Evolutionary conservation across 2,888 invertebrate species (phyloP).

Genomic region (Xestobium rufovillosum): DNA sequence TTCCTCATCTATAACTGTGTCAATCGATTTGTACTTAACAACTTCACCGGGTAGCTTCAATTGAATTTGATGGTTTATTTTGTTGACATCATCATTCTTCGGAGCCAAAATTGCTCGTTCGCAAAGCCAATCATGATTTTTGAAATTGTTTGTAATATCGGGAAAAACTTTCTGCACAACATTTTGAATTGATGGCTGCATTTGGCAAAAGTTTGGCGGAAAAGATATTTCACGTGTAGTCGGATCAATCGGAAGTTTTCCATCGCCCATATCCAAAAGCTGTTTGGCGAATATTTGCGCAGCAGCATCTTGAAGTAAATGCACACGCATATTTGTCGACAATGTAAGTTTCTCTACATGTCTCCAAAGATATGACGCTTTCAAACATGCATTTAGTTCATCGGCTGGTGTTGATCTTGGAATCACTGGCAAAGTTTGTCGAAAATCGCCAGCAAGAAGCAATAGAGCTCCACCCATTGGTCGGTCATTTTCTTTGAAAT

Average conservation of each 20-base stretch:
- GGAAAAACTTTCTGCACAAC: conserved; percentile 28
- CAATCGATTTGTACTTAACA: conserved; percentile 17
- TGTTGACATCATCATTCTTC: conserved; percentile 29
- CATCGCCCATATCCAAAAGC: no score
- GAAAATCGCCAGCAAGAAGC: conserved; percentile 32
- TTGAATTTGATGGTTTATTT: conserved; percentile 14
- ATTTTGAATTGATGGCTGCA: no score
- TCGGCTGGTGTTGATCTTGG: conserved; percentile 25
- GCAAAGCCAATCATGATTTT: conserved; percentile 24
- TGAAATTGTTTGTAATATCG: conserved; percentile 26
- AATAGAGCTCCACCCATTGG: conserved; percentile 30
- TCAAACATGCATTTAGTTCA: conserved; percentile 28
- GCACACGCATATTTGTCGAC: no score
- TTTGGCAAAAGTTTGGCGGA: no score
- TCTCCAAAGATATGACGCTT: conserved; percentile 24
- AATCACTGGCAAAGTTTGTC: conserved; percentile 30
- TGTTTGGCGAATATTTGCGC: conserved; percentile 19
- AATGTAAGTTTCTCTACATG: conserved; percentile 19
- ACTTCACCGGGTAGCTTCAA: conserved; percentile 10
- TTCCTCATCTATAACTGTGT: no score
- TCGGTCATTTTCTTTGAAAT: no score
- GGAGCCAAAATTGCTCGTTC: conserved; percentile 30
- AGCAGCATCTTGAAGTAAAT: conserved; percentile 16
- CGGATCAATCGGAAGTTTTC: conserved; percentile 20
- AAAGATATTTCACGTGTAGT: conserved; percentile 24